Evolutionary conservation across 37 sponge, comb jelly and placozoan genomes (phyloP), one percentile per base, ranked within the genome.

Genomic region (Mnemiopsis leidyi): DNA sequence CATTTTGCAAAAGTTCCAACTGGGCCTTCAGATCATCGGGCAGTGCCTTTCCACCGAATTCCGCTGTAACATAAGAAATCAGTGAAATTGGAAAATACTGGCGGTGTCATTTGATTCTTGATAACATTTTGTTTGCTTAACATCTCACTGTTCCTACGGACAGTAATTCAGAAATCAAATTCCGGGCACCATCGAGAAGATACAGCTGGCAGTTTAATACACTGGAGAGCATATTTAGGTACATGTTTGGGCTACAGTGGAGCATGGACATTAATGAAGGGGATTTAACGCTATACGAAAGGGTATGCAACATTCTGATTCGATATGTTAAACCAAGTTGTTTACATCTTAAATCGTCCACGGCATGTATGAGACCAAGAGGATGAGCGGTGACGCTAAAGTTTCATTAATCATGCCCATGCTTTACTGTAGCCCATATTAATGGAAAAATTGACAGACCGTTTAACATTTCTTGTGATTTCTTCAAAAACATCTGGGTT

Each of bases 31-130:
- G 48, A 40, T 85, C 90, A 23, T 36, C 35, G 36, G 90, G 90
- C 25, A 85, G 90, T 1, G 90, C 90, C 61, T 85, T 85, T 9
- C 90, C 90, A 39, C 90, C 90, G 90, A 85, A 85, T 39, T 85
- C 90, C 9, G 40, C 34, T 79, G 75, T 23, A 71, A 71, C 61
- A 71, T 5, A 28, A 23, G 75, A 71, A 28, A 71, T 71, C 20
- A 29, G 25, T 23, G 75, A 71, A 23, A 29, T 71, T 67, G 20
- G n/a, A 13, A 48, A 48, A 48, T 13, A 48, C 13, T 48, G 5
- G 61, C 13, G 61, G 13, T 48, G 61, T 48, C n/a, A n/a, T n/a
- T n/a, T n/a, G 13, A 48, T 48, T 48, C 61, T 48, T 48, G 61
- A 48, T 48, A 13, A 48, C 61, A 48, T 48, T 48, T 48, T 48